Percentiles rank a stretch among this genome's conserved stretches.
phyloP scores from a whole-genome alignment of 1,140 invertebrate genomes.

The Hylaeus volcanicus region DNA sequence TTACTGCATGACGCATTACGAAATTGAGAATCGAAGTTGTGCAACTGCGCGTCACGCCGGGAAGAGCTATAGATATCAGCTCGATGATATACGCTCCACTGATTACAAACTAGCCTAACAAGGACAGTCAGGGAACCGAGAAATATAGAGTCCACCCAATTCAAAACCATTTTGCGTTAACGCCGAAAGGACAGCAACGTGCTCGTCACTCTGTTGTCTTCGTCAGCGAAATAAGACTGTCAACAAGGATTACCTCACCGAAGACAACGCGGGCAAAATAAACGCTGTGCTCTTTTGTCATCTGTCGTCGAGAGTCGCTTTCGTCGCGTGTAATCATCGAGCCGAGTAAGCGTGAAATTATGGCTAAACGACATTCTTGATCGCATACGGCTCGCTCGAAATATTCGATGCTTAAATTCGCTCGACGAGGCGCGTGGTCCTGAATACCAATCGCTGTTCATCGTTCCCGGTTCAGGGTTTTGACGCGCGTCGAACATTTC shows the following conservation, averaged over 20 bases:
- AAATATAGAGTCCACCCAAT: too few species aligned
- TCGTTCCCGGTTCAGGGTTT: not conserved
- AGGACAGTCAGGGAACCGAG: too few species aligned
- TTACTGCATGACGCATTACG: slow-evolving; percentile 38
- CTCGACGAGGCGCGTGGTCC: slow-evolving; percentile 5
- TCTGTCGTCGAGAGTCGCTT: not conserved
- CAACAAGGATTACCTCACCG: not conserved
- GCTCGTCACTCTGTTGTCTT: not conserved
- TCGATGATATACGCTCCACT: not conserved
- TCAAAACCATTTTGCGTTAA: too few species aligned
- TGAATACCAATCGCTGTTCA: not conserved
- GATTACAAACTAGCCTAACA: not conserved
- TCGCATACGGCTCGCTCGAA: not conserved
- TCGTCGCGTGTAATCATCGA: slow-evolving; percentile 9
- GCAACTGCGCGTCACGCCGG: slow-evolving; percentile 37
- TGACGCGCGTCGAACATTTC: too few species aligned
- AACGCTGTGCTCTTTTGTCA: not conserved
- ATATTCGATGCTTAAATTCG: slow-evolving; percentile 4
- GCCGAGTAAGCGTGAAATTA: slow-evolving; percentile 14
- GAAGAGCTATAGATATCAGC: not conserved
- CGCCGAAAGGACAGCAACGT: not conserved
- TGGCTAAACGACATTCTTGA: not conserved
- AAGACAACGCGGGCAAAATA: not conserved
- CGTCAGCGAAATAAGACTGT: not conserved
- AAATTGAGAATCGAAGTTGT: slow-evolving; percentile 44